These are phyloP conservation scores for Grus americana DNA, from an alignment of 2,113 vertebrate genomes.

Conservation along the genomic window DNA sequence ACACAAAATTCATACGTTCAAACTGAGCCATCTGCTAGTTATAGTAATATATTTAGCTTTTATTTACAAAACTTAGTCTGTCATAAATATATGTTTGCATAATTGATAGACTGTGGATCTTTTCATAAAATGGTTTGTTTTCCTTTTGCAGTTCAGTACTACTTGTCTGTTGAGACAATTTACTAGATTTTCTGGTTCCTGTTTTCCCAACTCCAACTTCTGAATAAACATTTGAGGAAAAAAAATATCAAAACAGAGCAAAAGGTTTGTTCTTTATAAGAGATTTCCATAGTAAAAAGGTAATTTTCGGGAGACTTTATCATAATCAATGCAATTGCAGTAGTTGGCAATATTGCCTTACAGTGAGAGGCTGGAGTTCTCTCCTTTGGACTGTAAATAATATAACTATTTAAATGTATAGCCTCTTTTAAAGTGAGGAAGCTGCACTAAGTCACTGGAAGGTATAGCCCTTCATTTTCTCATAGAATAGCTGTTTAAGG, in stretches of 20 bases:
- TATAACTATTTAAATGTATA: not conserved
- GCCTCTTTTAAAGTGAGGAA: not conserved
- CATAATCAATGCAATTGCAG: not conserved
- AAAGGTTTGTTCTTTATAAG: not conserved
- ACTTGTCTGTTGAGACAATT: not conserved
- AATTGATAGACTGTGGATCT: conserved; percentile 7
- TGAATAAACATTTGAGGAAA: not conserved
- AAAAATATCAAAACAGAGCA: not conserved
- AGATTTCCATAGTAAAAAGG: not conserved
- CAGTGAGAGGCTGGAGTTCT: not conserved
- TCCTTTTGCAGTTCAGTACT: not conserved
- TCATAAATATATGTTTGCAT: not conserved
- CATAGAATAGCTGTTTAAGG: not conserved
- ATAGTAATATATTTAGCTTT: conserved; percentile 1
- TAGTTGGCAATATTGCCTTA: not conserved
- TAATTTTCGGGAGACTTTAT: not conserved
- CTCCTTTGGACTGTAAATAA: not conserved
- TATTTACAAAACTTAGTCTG: not conserved
- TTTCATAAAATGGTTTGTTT: not conserved
- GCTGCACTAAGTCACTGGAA: not conserved
- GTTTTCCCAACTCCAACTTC: not conserved
- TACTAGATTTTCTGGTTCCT: not conserved
- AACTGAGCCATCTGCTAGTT: conserved; percentile 28
- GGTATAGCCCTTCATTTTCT: not conserved
- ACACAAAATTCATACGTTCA: not conserved